Evolutionary conservation across 2,797 vertebrate genomes (phyloP).

Genomic region (Crenichthys baileyi): DNA sequence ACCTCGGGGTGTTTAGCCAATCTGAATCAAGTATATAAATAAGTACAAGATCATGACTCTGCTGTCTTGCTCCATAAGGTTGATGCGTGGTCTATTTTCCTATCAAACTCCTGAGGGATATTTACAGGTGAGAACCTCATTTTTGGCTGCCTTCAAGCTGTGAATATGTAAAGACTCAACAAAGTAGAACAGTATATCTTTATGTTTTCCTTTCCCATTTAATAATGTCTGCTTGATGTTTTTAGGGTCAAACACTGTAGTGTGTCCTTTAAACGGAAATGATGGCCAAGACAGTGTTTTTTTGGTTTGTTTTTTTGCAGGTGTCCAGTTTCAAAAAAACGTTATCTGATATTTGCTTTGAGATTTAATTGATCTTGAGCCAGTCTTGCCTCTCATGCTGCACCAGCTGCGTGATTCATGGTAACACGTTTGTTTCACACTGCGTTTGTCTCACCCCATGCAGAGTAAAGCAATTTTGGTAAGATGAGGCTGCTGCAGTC

Average conservation of each 20-base stretch:
- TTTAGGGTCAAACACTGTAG: slow-evolving; percentile 2
- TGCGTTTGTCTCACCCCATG: not conserved
- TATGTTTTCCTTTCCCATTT: slow-evolving; percentile 15
- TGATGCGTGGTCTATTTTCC: slow-evolving; percentile 51
- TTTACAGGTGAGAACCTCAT: slow-evolving; percentile 56
- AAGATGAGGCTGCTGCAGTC: not conserved
- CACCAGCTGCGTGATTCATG: slow-evolving; percentile 1
- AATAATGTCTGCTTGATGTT: slow-evolving; percentile 8
- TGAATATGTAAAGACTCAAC: slow-evolving; percentile 11
- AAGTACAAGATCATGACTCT: slow-evolving; percentile 40
- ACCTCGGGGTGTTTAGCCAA: slow-evolving; percentile 37
- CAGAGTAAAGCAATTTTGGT: not conserved
- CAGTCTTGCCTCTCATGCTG: not conserved
- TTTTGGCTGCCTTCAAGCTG: slow-evolving; percentile 52
- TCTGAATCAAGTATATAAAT: slow-evolving; percentile 58
- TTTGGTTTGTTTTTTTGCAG: not conserved
- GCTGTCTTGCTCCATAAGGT: slow-evolving; percentile 51
- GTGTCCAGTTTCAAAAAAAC: not conserved
- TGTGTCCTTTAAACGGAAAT: not conserved
- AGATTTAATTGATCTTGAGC: slow-evolving; percentile 7
- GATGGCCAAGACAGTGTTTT: not conserved
- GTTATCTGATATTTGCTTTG: not conserved
- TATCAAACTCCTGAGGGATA: slow-evolving; percentile 39
- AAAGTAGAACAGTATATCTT: slow-evolving; percentile 26
- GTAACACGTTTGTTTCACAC: not conserved